These are phyloP conservation scores for Hypselothyrea guttata DNA, from an alignment of 2,888 invertebrate species.

Conservation along the genomic window DNA sequence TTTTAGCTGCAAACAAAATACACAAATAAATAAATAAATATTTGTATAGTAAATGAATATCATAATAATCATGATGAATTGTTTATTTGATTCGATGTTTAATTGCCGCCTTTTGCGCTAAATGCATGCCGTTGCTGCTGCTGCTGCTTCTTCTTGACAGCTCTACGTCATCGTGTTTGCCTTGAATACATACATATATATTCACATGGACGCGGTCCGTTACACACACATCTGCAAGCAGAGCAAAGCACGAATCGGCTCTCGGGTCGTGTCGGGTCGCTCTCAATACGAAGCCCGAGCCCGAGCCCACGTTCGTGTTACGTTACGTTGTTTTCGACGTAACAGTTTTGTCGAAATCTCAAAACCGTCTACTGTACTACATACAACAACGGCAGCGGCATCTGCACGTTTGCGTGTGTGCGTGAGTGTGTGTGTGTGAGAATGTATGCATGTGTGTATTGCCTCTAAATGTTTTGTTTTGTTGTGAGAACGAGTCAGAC, in stretches of 20 bases:
- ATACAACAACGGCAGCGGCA: constrained; percentile 58
- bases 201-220: constrained; percentile 37
- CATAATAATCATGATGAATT: no score
- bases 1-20: no score
- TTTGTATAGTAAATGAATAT: no score
- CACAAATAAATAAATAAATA: no score
- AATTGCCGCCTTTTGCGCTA: background rate
- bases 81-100: no score
- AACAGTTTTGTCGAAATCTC: constrained; percentile 72
- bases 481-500: constrained; percentile 57
- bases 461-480: constrained; percentile 73
- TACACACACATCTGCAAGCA: constrained; percentile 46
- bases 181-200: constrained; percentile 58
- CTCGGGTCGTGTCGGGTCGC: constrained; percentile 8
- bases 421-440: constrained; percentile 8
- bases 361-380: constrained; percentile 75
- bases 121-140: constrained; percentile 49
- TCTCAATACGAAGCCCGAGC: constrained; percentile 21
- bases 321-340: constrained; percentile 59
- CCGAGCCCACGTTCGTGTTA: constrained; percentile 9
- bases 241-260: constrained; percentile 1
- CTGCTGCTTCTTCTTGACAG: constrained; percentile 26
- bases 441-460: constrained; percentile 26
- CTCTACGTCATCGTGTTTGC: constrained; percentile 67
- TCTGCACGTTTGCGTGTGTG: constrained; percentile 44